Percentiles rank a stretch among this genome's conserved stretches.
Conservation (phyloP, 2,113 vertebrate species). For the Anhinga rufa region DNA sequence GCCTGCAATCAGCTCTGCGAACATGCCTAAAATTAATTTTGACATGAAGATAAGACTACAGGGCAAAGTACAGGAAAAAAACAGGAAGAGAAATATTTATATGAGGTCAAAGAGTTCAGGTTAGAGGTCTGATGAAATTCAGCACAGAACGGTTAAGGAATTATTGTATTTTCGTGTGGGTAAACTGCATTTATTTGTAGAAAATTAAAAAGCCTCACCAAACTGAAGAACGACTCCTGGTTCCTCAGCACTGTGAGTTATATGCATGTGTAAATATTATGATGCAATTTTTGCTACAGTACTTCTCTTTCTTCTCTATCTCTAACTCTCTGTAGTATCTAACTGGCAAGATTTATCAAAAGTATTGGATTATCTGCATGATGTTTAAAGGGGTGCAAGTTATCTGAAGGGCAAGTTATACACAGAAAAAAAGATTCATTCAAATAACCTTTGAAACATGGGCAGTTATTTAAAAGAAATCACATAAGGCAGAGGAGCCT, state of each 20-base stretch:
- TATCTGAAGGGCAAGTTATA: neutral
- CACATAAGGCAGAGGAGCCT: neutral
- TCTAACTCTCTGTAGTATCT: neutral
- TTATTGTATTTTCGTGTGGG: neutral
- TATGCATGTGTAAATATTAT: neutral
- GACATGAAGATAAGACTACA: neutral
- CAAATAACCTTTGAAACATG: neutral
- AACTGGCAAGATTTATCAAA: neutral
- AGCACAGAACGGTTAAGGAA: neutral
- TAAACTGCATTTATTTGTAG: neutral
- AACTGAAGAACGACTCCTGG: neutral
- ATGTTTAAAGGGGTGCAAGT: neutral
- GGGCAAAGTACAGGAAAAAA: neutral
- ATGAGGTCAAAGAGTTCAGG: neutral
- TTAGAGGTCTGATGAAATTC: neutral
- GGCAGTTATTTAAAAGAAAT: neutral
- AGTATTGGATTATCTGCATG: neutral
- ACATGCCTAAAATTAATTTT: slow-evolving; percentile 21
- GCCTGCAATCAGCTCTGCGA: neutral
- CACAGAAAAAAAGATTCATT: neutral
- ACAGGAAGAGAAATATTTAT: neutral
- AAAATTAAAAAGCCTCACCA: neutral
- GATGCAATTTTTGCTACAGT: neutral
- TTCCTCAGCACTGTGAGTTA: neutral
- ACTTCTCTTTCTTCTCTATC: neutral